These are phyloP conservation scores for Sipunculus nudus DNA, from an alignment of 2,888 invertebrate genomes.

Conservation along the genomic window DNA sequence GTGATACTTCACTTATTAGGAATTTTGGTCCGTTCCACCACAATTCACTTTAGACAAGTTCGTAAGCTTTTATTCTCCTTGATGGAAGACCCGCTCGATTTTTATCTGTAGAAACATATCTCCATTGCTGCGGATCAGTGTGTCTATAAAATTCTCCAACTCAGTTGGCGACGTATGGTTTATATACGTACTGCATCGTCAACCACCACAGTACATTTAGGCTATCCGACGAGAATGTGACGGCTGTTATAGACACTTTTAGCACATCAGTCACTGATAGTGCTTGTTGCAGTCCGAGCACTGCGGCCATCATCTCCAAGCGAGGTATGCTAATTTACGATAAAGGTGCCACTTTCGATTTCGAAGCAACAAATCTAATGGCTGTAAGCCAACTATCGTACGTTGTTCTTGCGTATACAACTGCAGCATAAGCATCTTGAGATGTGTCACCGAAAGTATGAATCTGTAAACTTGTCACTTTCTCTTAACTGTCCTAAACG, in stretches of 20 bases:
- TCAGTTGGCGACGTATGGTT: background rate
- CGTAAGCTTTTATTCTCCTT: background rate
- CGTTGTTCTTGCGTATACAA: background rate
- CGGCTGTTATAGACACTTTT: background rate
- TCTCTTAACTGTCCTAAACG: background rate
- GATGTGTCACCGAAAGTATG: background rate
- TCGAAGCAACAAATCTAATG: background rate
- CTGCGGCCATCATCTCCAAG: background rate
- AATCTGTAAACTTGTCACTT: background rate
- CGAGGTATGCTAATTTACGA: background rate
- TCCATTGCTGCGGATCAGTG: background rate
- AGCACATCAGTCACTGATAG: background rate
- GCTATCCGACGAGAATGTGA: background rate
- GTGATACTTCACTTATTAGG: background rate
- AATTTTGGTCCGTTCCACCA: slow-evolving; percentile 2
- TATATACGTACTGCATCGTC: background rate
- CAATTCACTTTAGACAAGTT: background rate
- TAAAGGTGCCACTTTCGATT: background rate
- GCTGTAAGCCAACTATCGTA: background rate
- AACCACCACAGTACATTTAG: background rate
- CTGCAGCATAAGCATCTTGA: background rate
- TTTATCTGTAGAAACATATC: background rate
- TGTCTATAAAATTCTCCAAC: background rate
- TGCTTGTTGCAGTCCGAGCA: background rate
- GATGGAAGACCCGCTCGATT: background rate